Percentiles rank a stretch among this genome's conserved stretches.
These are phyloP conservation scores for Callosobruchus maculatus DNA, from an alignment of 2,888 invertebrate genomes.

Conservation along the genomic window DNA sequence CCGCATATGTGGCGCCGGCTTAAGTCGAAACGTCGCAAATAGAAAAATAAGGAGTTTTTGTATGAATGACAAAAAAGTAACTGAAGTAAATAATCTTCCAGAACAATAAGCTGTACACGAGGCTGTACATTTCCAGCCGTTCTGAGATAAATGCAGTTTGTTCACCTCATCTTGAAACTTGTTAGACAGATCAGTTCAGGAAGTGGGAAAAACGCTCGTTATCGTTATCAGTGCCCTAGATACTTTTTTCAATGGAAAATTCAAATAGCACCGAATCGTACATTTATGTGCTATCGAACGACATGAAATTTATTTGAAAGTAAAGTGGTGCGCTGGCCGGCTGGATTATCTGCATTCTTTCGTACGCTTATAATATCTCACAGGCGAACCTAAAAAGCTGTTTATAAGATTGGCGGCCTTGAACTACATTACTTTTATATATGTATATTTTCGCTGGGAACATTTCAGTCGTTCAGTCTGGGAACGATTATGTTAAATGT, in stretches of 20 bases:
- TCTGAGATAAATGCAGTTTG: not conserved
- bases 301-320: not conserved
- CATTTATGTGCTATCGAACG: not conserved
- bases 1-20: too few relatives aligned
- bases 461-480: not conserved
- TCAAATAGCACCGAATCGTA: not conserved
- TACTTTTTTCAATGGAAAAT: not conserved
- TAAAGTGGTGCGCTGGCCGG: not conserved
- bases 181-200: not conserved
- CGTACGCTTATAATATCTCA: not conserved
- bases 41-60: too few relatives aligned
- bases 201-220: not conserved
- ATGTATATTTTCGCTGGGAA: not conserved
- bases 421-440: not conserved
- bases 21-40: too few relatives aligned
- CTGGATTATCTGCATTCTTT: not conserved
- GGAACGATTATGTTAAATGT: not conserved
- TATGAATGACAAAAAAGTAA: too few relatives aligned
- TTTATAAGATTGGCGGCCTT: not conserved
- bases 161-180: not conserved
- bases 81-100: too few relatives aligned
- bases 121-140: not conserved
- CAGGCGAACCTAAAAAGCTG: not conserved
- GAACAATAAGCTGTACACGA: not conserved
- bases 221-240: not conserved